Percentiles rank a stretch among this genome's conserved stretches.
These are phyloP conservation scores for Drosophila ohnishii DNA, from an alignment of 1,140 invertebrate species.

Conservation along the genomic window DNA sequence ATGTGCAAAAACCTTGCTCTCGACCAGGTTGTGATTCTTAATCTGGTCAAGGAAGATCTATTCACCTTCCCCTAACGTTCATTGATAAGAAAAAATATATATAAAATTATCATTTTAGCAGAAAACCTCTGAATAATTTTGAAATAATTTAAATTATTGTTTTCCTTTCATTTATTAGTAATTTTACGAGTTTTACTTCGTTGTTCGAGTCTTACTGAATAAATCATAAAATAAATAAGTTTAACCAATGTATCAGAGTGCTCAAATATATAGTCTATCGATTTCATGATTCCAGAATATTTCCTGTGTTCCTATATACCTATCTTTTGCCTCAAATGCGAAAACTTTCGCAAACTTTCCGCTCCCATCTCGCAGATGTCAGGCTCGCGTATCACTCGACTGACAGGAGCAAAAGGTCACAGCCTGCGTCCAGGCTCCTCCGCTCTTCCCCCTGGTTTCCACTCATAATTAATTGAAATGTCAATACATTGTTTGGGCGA, in stretches of 20 bases:
- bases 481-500: conserved; percentile 74
- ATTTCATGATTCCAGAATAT: background rate
- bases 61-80: no score
- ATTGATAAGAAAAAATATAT: background rate
- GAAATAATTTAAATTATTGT: no score
- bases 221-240: background rate
- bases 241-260: background rate
- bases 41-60: no score
- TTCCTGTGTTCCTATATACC: background rate
- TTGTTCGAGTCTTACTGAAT: no score
- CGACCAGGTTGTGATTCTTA: background rate
- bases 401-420: conserved; percentile 61
- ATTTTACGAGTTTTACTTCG: no score
- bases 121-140: background rate
- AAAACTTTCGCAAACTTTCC: conserved; percentile 10
- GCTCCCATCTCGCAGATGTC: conserved; percentile 44
- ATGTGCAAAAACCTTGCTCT: background rate
- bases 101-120: no score
- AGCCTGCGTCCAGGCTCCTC: conserved; percentile 30
- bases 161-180: no score
- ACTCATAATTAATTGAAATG: conserved; percentile 78
- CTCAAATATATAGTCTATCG: background rate
- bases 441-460: background rate
- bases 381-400: conserved; percentile 28
- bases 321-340: background rate